Evolutionary conservation across 2,113 vertebrate genomes (phyloP).

Genomic region (Ceyx margarethae): DNA sequence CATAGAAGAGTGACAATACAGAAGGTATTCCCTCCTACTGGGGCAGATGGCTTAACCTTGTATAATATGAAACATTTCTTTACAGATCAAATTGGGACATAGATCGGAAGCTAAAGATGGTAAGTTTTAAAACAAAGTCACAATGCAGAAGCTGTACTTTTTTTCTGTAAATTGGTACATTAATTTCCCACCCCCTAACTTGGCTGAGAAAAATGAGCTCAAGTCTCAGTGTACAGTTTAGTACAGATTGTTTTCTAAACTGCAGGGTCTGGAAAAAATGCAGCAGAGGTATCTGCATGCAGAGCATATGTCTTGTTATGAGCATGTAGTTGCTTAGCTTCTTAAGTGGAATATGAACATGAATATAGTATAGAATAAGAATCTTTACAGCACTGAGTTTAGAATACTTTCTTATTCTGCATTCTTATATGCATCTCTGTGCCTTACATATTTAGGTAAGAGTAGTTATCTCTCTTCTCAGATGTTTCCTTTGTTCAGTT

Average conservation of each 20-base stretch:
- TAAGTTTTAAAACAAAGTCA: constrained; percentile 64
- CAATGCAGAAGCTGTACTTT: not conserved
- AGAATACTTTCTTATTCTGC: not conserved
- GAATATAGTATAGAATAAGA: not conserved
- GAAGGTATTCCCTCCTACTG: not conserved
- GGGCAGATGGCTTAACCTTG: not conserved
- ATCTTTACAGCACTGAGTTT: not conserved
- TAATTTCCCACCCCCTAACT: not conserved
- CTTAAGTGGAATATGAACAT: not conserved
- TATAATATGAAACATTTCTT: not conserved
- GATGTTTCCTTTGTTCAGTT: not conserved
- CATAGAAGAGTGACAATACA: not conserved
- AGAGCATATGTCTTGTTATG: not conserved
- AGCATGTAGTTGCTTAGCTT: not conserved
- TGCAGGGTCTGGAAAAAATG: not conserved
- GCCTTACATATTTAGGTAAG: not conserved
- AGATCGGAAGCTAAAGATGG: constrained; percentile 92
- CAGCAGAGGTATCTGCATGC: not conserved
- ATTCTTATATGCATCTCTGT: not conserved
- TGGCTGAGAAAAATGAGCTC: not conserved
- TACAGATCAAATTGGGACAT: constrained; percentile 96
- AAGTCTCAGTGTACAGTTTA: not conserved
- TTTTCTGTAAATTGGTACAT: not conserved
- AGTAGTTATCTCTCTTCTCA: not conserved
- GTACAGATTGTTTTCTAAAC: not conserved